Evolutionary conservation across 1,140 invertebrate genomes (phyloP).

Genomic region (Arctopsyche grandis): DNA sequence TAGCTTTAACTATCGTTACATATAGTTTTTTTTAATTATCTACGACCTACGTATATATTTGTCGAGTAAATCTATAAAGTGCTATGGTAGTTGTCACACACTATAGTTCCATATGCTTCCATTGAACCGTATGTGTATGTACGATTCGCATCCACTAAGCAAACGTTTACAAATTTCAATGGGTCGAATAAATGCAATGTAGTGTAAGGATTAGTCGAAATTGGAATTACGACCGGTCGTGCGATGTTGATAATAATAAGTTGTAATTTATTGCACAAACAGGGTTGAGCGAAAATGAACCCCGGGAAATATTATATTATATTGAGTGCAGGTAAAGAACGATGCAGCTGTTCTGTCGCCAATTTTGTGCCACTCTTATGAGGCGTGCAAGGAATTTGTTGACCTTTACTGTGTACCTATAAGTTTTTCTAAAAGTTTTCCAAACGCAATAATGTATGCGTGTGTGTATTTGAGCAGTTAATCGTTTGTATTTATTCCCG

Average conservation of each 20-base stretch:
- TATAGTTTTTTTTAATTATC: no score
- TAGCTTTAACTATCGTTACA: no score
- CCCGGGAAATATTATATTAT: neutral
- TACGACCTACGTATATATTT: no score
- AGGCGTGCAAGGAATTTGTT: no score
- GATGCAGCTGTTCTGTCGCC: neutral
- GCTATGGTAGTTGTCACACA: no score
- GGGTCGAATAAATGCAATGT: constrained; percentile 12
- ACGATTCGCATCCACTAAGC: neutral
- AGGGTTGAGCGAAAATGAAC: neutral
- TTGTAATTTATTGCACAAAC: constrained; percentile 3
- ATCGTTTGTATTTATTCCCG: constrained; percentile 10
- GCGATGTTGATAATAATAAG: neutral
- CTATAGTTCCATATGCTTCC: no score
- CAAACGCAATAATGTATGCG: no score
- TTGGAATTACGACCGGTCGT: neutral
- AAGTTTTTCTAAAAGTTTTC: no score
- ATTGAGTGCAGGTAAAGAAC: constrained; percentile 4
- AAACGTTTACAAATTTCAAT: neutral
- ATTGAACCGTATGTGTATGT: neutral
- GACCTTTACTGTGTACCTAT: no score
- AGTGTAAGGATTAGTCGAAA: constrained; percentile 12
- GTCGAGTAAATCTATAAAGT: no score
- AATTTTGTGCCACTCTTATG: no score
- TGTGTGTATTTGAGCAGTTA: neutral